Evolutionary conservation across 2,888 invertebrate species (phyloP).

Genomic region (Drosophila tanythrix): DNA sequence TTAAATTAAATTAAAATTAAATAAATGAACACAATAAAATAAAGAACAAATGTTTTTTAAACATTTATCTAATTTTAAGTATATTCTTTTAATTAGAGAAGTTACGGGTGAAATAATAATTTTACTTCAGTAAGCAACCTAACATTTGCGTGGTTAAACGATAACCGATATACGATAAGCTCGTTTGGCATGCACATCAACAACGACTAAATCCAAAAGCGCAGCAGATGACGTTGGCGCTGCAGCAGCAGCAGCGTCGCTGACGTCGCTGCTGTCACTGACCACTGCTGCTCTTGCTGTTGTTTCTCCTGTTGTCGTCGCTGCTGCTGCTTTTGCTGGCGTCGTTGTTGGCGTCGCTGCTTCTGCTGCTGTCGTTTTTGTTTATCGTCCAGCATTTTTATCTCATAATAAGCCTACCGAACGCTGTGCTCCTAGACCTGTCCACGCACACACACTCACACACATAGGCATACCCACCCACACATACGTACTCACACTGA

Average conservation of each 20-base stretch:
- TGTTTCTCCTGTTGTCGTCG: conserved; percentile 35
- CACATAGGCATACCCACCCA: background rate
- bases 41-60: no score
- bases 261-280: conserved; percentile 4
- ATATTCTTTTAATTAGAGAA: background rate
- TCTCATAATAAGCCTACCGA: conserved; percentile 83
- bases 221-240: conserved; percentile 19
- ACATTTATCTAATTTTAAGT: no score
- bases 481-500: background rate
- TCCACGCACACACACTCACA: conserved; percentile 19
- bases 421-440: conserved; percentile 64
- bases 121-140: background rate
- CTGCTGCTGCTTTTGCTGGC: conserved; percentile 13
- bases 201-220: conserved; percentile 1
- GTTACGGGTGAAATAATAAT: background rate
- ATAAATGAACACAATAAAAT: no score
- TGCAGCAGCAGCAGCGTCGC: conserved; percentile 3
- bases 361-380: conserved; percentile 62
- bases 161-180: background rate
- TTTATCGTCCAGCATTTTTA: conserved; percentile 78
- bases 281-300: conserved; percentile 10
- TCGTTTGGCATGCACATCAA: conserved; percentile 6
- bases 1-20: no score
- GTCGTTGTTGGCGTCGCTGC: conserved; percentile 16
- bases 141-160: background rate